Conservation (phyloP, 2,888 invertebrate species). For the Oithona nana region DNA sequence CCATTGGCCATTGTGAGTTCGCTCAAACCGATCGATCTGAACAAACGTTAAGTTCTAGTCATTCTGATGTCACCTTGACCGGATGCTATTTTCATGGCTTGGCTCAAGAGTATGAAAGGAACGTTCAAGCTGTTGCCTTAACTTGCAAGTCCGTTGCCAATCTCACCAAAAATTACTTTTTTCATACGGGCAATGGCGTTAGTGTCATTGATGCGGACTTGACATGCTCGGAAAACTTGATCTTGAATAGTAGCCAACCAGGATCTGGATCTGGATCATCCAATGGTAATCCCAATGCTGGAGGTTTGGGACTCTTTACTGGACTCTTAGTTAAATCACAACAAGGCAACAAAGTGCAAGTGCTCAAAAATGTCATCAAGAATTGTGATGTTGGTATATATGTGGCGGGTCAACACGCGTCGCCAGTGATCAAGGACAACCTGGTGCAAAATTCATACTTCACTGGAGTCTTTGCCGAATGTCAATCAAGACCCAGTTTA, state of each 20-base stretch:
- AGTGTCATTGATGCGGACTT: neutral
- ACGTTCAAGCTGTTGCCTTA: neutral
- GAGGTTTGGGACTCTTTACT: neutral
- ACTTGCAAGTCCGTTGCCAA: neutral
- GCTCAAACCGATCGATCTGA: neutral
- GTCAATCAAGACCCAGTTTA: neutral
- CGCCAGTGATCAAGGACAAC: neutral
- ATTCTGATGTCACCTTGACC: neutral
- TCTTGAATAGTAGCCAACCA: neutral
- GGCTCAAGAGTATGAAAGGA: neutral
- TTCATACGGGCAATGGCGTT: neutral
- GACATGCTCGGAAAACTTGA: neutral
- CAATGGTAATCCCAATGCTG: too few relatives aligned
- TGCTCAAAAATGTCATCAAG: neutral
- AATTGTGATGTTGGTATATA: slow-evolving; percentile 1
- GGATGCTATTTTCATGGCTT: neutral
- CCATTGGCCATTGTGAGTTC: neutral
- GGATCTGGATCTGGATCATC: neutral
- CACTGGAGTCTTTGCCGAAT: neutral
- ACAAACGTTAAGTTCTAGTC: neutral
- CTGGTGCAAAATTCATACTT: neutral
- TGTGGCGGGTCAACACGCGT: neutral
- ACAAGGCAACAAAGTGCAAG: neutral
- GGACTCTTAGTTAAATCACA: neutral
- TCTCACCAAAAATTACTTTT: neutral